Evolutionary conservation across 2,888 invertebrate species (phyloP).

Genomic region (Drosophila flavopinicola): DNA sequence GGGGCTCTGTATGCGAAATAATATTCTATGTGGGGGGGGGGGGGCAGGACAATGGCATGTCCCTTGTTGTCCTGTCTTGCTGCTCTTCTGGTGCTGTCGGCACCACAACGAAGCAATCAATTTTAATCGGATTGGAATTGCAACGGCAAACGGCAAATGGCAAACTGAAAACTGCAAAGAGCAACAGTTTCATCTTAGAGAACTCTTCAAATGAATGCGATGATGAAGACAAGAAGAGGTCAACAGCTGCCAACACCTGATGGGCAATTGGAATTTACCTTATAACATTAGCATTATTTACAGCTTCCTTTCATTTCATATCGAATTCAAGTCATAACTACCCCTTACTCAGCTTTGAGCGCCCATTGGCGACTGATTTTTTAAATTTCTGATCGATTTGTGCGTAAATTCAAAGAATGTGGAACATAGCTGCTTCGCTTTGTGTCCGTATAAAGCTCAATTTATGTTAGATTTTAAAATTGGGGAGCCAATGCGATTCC

Average conservation of each 20-base stretch:
- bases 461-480: conserved; percentile 78
- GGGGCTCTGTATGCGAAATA: conserved; percentile 10
- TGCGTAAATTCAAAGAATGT: conserved; percentile 36
- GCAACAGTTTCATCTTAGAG: neutral
- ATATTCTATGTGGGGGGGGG: conserved; percentile 5
- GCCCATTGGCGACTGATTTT: conserved; percentile 44
- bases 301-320: conserved; percentile 1
- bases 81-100: neutral
- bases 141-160: neutral
- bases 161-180: no score
- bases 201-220: neutral
- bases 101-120: conserved; percentile 52
- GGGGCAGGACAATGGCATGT: neutral
- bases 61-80: neutral
- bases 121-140: conserved; percentile 50
- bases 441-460: conserved; percentile 70
- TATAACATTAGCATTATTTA: conserved; percentile 11
- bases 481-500: conserved; percentile 50
- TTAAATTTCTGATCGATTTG: conserved; percentile 73
- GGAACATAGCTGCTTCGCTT: conserved; percentile 58
- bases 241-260: conserved; percentile 11
- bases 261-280: conserved; percentile 29
- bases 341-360: conserved; percentile 1
- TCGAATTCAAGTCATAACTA: conserved; percentile 4
- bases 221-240: neutral